phyloP scores from a whole-genome alignment of 2,113 vertebrate genomes.

The Sinosuthora webbiana region DNA sequence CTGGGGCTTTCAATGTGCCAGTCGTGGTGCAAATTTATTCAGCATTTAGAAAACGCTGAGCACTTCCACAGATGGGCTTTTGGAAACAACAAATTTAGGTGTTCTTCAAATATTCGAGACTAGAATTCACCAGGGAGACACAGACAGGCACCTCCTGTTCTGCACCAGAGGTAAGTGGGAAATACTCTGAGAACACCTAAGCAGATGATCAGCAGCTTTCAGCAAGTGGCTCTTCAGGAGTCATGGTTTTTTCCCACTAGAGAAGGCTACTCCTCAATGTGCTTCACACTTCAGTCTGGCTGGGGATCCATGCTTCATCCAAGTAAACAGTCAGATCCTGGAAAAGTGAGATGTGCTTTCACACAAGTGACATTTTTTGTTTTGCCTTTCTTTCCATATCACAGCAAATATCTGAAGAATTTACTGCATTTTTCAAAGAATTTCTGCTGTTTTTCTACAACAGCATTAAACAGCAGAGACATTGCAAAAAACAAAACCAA shows the following conservation, averaged over 20 bases:
- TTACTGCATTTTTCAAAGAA: background rate
- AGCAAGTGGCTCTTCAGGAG: background rate
- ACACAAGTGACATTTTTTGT: background rate
- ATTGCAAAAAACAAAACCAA: background rate
- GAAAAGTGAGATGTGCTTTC: background rate
- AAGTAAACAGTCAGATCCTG: background rate
- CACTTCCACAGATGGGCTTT: constrained; percentile 37
- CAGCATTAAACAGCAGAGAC: background rate
- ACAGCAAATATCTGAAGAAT: background rate
- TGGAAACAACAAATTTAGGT: constrained; percentile 52
- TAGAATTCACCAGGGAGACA: constrained; percentile 4
- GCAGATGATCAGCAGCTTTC: background rate
- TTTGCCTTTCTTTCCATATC: background rate
- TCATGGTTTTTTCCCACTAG: background rate
- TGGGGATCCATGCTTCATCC: background rate
- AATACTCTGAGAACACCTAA: background rate
- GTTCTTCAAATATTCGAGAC: constrained; percentile 36
- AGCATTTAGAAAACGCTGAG: background rate
- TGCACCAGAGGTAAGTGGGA: background rate
- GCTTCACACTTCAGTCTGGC: background rate
- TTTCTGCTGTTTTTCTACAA: background rate
- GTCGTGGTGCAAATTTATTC: constrained; percentile 35
- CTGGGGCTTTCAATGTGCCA: constrained; percentile 5
- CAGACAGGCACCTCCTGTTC: background rate
- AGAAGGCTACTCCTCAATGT: background rate